Conservation (phyloP, 2,888 invertebrate species). For the Amphimallon solstitiale region DNA sequence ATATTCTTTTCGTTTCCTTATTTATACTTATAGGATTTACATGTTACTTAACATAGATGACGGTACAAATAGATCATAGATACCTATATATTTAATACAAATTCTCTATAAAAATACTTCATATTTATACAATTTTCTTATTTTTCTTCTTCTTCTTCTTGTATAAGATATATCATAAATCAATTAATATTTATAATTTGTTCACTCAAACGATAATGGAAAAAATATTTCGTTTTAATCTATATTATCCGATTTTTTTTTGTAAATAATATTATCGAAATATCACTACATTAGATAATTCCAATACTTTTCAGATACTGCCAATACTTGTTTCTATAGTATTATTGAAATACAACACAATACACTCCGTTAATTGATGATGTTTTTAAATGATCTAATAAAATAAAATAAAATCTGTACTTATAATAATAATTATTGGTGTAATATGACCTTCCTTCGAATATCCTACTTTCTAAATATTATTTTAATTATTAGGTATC, state of each 20-base stretch:
- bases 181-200: conserved; percentile 5
- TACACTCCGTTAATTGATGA: too few relatives aligned
- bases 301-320: neutral
- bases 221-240: neutral
- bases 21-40: neutral
- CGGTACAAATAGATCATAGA: conserved; percentile 10
- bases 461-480: too few relatives aligned
- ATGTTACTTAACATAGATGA: conserved; percentile 8
- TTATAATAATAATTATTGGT: too few relatives aligned
- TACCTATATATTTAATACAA: conserved; percentile 34
- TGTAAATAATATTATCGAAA: neutral
- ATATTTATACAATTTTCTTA: conserved; percentile 26
- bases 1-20: neutral
- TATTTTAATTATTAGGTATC: too few relatives aligned
- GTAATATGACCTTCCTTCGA: too few relatives aligned
- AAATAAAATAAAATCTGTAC: too few relatives aligned
- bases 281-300: neutral
- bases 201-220: neutral
- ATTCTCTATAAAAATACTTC: conserved; percentile 36
- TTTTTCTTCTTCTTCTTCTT: conserved; percentile 16
- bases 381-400: too few relatives aligned
- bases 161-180: conserved; percentile 25
- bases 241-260: too few relatives aligned
- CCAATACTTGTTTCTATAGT: neutral
- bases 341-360: too few relatives aligned